Conservation (phyloP, 2,113 vertebrate genomes). For the Mellivora capensis region DNA sequence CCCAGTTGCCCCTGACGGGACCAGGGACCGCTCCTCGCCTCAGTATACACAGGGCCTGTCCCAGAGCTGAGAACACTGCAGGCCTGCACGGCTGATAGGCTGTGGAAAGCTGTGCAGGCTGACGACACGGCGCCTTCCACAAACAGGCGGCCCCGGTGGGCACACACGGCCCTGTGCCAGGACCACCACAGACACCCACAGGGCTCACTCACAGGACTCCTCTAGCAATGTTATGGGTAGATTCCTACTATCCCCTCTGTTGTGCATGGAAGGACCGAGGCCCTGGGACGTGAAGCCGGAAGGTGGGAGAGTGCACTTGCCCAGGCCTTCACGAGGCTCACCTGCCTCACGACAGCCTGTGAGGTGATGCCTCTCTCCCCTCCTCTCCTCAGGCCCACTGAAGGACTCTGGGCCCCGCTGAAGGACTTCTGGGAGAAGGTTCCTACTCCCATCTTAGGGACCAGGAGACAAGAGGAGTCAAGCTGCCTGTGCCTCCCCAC, state of each 20-base stretch:
- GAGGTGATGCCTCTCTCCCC: background rate
- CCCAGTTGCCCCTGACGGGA: background rate
- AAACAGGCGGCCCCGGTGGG: fast-evolving
- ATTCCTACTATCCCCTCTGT: too few species aligned
- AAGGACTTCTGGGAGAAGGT: background rate
- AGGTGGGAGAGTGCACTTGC: fast-evolving
- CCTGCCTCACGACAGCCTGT: background rate
- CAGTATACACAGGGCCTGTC: background rate
- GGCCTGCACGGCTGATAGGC: fast-evolving
- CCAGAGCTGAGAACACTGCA: background rate
- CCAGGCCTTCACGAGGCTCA: too few species aligned
- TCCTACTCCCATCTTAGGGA: background rate
- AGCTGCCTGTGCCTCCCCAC: background rate
- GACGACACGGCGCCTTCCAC: background rate
- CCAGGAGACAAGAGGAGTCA: background rate
- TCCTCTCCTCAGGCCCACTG: background rate
- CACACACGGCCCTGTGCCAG: background rate
- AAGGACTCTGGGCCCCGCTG: background rate
- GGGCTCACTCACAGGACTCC: background rate
- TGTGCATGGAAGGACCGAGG: background rate
- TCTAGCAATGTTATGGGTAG: fast-evolving
- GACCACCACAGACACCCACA: background rate
- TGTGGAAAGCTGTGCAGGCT: too few species aligned
- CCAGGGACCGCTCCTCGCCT: background rate
- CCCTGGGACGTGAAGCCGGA: too few species aligned